These are phyloP conservation scores for Cherax destructor DNA, from an alignment of 1,140 invertebrate species.

Conservation along the genomic window DNA sequence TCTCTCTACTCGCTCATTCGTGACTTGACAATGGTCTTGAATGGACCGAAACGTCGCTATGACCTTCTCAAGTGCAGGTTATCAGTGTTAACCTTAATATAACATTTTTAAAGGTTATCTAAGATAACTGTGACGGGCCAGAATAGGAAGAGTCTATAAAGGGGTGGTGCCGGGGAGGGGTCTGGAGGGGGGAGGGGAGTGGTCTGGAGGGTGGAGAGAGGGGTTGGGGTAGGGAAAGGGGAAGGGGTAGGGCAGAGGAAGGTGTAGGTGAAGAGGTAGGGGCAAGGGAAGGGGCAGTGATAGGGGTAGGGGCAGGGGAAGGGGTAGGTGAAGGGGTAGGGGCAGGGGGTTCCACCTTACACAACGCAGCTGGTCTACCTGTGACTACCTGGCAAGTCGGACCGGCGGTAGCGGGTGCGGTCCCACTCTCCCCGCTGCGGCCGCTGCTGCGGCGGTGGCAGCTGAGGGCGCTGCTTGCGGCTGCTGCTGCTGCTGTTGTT, in stretches of 20 bases:
- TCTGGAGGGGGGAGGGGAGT: background rate
- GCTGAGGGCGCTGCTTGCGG: background rate
- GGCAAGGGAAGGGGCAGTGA: background rate
- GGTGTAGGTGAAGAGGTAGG: too few relatives aligned
- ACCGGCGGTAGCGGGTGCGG: constrained; percentile 57
- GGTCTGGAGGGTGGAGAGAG: background rate
- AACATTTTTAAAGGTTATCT: too few relatives aligned
- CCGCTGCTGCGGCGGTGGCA: background rate
- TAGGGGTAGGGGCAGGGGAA: constrained; percentile 8
- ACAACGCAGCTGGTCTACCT: constrained; percentile 64
- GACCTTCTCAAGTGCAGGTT: too few relatives aligned
- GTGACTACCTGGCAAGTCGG: constrained; percentile 63
- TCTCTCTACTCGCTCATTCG: too few relatives aligned
- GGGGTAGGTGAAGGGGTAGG: background rate
- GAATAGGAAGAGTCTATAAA: too few relatives aligned
- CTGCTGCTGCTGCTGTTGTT: constrained; percentile 31
- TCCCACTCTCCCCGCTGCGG: constrained; percentile 11
- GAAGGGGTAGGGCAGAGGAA: background rate
- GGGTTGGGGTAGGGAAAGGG: too few relatives aligned
- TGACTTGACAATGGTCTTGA: too few relatives aligned
- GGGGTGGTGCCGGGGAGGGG: too few relatives aligned
- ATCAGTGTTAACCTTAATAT: too few relatives aligned
- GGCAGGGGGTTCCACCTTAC: constrained; percentile 49
- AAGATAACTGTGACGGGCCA: too few relatives aligned
- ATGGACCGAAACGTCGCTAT: too few relatives aligned